Percentiles rank a stretch among this genome's conserved stretches.
phyloP scores from a whole-genome alignment of 1,140 invertebrate genomes.

The Drosophila lacteicornis region DNA sequence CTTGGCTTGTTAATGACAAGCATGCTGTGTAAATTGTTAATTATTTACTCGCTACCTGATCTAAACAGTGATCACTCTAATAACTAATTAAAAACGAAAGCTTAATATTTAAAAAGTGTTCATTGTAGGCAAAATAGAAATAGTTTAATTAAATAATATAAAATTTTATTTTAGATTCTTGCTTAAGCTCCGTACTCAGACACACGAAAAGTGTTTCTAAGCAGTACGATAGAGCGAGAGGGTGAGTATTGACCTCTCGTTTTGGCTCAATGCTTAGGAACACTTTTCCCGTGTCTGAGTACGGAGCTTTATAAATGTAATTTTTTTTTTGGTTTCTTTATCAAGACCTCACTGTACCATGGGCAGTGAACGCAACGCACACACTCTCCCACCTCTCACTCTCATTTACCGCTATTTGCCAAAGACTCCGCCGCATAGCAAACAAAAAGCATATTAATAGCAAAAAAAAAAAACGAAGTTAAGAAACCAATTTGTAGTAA shows the following conservation, averaged over 20 bases:
- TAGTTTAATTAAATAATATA: no score
- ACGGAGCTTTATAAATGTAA: no score
- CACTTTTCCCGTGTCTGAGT: no score
- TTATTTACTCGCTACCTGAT: conserved; percentile 19
- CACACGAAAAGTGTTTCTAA: no score
- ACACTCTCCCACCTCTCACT: conserved; percentile 1
- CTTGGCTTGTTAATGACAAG: conserved; percentile 50
- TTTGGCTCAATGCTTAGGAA: no score
- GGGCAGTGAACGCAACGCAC: conserved; percentile 9
- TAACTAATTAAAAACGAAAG: not conserved
- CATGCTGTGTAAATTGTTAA: conserved; percentile 35
- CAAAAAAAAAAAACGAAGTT: conserved; percentile 13
- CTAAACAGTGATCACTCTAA: conserved; percentile 6
- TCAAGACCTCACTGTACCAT: conserved; percentile 20
- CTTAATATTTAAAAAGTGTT: no score
- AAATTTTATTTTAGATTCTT: no score
- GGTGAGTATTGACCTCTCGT: no score
- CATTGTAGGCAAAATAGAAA: no score
- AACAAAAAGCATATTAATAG: conserved; percentile 19
- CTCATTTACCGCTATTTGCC: conserved; percentile 55
- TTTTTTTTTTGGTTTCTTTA: not conserved
- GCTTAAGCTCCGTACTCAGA: no score
- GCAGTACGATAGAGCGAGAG: no score
- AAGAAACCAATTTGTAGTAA: conserved; percentile 52
- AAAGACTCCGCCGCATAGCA: conserved; percentile 38